A percentile compares a stretch with the other conserved stretches of the same genome.
Evolutionary conservation across 2,888 invertebrate species (phyloP).

Genomic region (Criorhina ranunculi): DNA sequence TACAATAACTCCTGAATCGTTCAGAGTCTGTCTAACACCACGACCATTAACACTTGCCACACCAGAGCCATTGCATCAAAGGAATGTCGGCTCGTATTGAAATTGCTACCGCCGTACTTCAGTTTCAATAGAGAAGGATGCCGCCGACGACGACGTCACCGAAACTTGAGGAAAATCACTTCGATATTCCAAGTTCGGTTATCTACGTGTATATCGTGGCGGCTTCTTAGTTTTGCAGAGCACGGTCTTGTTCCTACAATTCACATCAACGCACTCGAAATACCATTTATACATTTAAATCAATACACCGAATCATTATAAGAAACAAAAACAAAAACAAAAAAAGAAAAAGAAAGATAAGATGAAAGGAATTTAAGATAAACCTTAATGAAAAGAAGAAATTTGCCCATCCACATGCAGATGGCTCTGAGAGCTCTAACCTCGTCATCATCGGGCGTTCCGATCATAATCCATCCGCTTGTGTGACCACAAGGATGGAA

Average conservation of each 20-base stretch:
- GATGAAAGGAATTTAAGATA: slow-evolving; percentile 67
- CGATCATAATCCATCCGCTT: slow-evolving; percentile 11
- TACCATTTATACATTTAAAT: slow-evolving; percentile 53
- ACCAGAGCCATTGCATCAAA: slow-evolving; percentile 83
- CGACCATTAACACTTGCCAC: slow-evolving; percentile 85
- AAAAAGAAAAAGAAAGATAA: slow-evolving; percentile 40
- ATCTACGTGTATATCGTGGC: slow-evolving; percentile 31
- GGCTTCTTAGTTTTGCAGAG: slow-evolving; percentile 79
- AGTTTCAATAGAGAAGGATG: slow-evolving; percentile 6
- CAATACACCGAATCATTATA: slow-evolving; percentile 68
- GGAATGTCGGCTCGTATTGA: slow-evolving; percentile 85
- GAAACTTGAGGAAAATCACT: slow-evolving; percentile 4
- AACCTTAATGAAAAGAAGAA: slow-evolving; percentile 46
- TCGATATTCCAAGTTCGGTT: slow-evolving; percentile 3
- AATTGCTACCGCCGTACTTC: slow-evolving; percentile 47
- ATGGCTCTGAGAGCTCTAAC: slow-evolving; percentile 44
- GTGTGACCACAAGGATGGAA: background rate
- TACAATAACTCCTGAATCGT: slow-evolving; percentile 93
- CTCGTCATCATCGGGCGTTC: slow-evolving; percentile 10
- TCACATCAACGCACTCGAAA: slow-evolving; percentile 41
- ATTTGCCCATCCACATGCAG: slow-evolving; percentile 32
- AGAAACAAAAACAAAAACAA: slow-evolving; percentile 6
- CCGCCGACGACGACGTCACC: slow-evolving; percentile 26
- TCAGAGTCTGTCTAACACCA: slow-evolving; percentile 89
- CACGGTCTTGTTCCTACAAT: slow-evolving; percentile 84